phyloP scores from a whole-genome alignment of 2,113 vertebrate genomes.

The Synodontis membranacea region DNA sequence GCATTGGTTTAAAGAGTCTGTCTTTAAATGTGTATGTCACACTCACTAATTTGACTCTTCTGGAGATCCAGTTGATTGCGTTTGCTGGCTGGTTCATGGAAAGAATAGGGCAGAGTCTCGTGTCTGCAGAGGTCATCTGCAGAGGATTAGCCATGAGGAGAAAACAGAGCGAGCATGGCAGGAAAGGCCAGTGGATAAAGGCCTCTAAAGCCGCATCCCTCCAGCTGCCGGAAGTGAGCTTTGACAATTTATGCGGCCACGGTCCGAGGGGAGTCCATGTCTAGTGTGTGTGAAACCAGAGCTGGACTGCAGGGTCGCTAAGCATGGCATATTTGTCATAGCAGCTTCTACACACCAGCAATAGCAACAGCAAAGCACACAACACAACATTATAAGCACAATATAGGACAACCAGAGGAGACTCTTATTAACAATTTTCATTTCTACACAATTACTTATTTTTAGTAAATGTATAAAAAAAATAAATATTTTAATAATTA shows the following conservation, averaged over 20 bases:
- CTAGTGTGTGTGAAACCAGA: conserved; percentile 58
- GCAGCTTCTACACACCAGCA: conserved; percentile 3
- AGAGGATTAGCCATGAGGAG: conserved; percentile 49
- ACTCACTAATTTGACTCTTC: conserved; percentile 26
- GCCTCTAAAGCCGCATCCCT: conserved; percentile 49
- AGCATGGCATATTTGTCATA: conserved; percentile 47
- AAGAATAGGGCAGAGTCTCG: conserved; percentile 35
- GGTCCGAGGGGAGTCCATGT: conserved; percentile 54
- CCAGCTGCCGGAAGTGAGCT: conserved; percentile 60
- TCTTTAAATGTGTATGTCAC: conserved; percentile 51
- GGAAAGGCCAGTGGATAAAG: conserved; percentile 43
- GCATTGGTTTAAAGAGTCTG: conserved; percentile 34
- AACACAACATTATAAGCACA: conserved; percentile 10
- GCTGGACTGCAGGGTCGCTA: conserved; percentile 39
- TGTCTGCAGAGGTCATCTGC: conserved; percentile 34
- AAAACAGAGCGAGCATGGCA: conserved; percentile 21
- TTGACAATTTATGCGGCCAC: conserved; percentile 67
- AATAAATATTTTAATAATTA: too few species aligned
- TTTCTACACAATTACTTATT: neutral
- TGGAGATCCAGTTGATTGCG: conserved; percentile 31
- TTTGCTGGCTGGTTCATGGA: conserved; percentile 22
- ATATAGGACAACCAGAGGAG: neutral
- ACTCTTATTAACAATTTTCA: neutral
- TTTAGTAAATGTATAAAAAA: too few species aligned
- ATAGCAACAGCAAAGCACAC: conserved; percentile 24